Base-by-base conservation (phyloP, 2,888 invertebrate genomes). In the Pyrgus malvae region DNA sequence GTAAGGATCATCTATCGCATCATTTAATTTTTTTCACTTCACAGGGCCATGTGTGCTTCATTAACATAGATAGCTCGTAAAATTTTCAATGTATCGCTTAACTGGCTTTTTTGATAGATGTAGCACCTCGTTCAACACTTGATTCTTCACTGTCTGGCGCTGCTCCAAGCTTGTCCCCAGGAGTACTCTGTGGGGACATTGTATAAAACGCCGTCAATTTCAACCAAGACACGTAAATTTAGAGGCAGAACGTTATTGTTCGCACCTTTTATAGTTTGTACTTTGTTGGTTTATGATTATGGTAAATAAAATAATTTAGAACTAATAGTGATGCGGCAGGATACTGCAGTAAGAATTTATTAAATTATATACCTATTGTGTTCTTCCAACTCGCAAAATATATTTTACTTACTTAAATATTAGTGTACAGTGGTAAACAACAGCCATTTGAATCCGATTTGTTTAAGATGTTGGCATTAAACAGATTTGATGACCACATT, bases 51-150 rank as follows among this genome's bases (percentile, higher is more conserved):
- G 16, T 37, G 17, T 37, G 16, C 14, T 33, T 1, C 49, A 42
- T 50, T 44, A 25, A 51, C 44, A 44, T 27, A 17, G 35, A 12
- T 37, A 27, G 17, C 42, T 12, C 44, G 35, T 37, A 51, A 42
- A 51, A 50, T 35, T 37, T 38, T 27, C 25, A 7, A 29, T 27
- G n/a, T 11, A 49, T 49, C 27, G 8, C 35, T 37, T 31, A 49
- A 40, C 23, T 31, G 27, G 27, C n/a, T 42, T 42, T n/a, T 33
- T 14, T 25, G 42, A 44, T 51, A 44, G 42, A 44, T 50, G 21
- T 37, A 51, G 50, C 50, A 51, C 50, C 35, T 44, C 25, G 42
- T 51, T 37, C 23, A 44, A 44, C 50, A 50, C 31, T 41, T 23
- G 33, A 41, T 9, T 19, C 38, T 38, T 25, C 12, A 37, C 31